Evolutionary conservation across 2,797 vertebrate species (phyloP).

Genomic region (Adrianichthys oophorus): DNA sequence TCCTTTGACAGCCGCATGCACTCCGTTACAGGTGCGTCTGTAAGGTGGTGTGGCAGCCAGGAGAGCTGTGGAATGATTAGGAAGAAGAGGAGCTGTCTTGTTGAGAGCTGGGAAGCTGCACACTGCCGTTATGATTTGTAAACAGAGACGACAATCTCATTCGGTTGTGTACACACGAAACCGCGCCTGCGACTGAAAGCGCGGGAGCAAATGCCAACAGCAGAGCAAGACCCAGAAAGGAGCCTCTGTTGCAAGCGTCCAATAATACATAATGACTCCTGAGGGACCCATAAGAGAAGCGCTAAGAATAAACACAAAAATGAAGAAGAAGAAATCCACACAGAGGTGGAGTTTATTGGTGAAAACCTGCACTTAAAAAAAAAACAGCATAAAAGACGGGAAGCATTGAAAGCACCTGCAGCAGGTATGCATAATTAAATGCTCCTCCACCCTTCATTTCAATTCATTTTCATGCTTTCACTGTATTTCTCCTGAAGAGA

Average conservation of each 20-base stretch:
- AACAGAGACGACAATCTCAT: conserved; percentile 17
- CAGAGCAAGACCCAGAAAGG: conserved; percentile 26
- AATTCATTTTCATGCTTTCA: conserved; percentile 20
- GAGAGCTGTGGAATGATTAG: conserved; percentile 15
- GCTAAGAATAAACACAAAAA: not conserved
- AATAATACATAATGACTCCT: conserved; percentile 20
- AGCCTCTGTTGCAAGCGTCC: conserved; percentile 20
- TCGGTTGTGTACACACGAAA: conserved; percentile 34
- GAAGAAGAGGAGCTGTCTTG: conserved; percentile 25
- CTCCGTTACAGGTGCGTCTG: conserved; percentile 24
- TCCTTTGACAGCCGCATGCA: conserved; percentile 15
- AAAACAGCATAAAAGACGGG: not conserved
- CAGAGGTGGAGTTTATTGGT: too few species aligned
- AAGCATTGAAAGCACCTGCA: not conserved
- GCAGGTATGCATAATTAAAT: conserved; percentile 37
- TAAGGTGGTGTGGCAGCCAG: conserved; percentile 7
- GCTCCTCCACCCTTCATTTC: not conserved
- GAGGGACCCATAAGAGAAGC: conserved; percentile 4
- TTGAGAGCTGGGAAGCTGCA: conserved; percentile 3
- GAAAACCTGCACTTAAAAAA: conserved; percentile 1
- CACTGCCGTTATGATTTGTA: not conserved
- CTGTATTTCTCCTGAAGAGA: conserved; percentile 13
- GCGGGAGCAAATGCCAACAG: conserved; percentile 37
- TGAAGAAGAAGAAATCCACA: too few species aligned
- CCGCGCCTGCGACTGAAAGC: conserved; percentile 1